These are phyloP conservation scores for Eumerus sabulonum DNA, from an alignment of 2,888 invertebrate genomes.

Conservation along the genomic window DNA sequence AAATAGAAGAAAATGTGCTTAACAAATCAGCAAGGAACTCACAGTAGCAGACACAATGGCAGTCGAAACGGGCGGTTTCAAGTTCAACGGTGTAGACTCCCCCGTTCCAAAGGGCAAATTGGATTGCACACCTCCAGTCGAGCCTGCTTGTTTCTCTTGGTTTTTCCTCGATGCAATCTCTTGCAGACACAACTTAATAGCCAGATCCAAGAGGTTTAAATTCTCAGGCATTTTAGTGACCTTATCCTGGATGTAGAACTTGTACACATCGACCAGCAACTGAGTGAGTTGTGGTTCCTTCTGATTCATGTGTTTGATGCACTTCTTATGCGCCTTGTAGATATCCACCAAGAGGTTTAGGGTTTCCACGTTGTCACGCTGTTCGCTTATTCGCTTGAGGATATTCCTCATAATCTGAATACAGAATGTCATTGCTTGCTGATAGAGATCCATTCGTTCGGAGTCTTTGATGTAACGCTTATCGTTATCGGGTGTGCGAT, in stretches of 20 bases:
- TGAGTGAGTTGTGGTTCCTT: conserved; percentile 82
- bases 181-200: conserved; percentile 85
- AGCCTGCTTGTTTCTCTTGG: conserved; percentile 76
- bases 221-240: conserved; percentile 81
- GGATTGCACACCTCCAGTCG: conserved; percentile 19
- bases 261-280: conserved; percentile 86
- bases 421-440: conserved; percentile 88
- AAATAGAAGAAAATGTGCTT: neutral
- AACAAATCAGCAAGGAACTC: conserved; percentile 10
- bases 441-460: conserved; percentile 89
- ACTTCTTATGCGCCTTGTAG: conserved; percentile 85
- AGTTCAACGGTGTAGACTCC: neutral
- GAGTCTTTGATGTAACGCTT: conserved; percentile 92
- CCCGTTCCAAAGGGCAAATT: conserved; percentile 1
- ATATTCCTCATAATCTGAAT: conserved; percentile 85
- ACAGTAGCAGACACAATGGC: conserved; percentile 16
- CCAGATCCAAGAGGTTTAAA: conserved; percentile 83
- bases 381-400: conserved; percentile 81
- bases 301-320: conserved; percentile 81
- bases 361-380: conserved; percentile 80
- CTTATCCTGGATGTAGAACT: conserved; percentile 82
- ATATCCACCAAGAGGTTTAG: conserved; percentile 81
- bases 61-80: conserved; percentile 16
- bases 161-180: conserved; percentile 82
- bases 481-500: conserved; percentile 90